phyloP scores from a whole-genome alignment of 2,888 invertebrate genomes.

The Andrena minutula region DNA sequence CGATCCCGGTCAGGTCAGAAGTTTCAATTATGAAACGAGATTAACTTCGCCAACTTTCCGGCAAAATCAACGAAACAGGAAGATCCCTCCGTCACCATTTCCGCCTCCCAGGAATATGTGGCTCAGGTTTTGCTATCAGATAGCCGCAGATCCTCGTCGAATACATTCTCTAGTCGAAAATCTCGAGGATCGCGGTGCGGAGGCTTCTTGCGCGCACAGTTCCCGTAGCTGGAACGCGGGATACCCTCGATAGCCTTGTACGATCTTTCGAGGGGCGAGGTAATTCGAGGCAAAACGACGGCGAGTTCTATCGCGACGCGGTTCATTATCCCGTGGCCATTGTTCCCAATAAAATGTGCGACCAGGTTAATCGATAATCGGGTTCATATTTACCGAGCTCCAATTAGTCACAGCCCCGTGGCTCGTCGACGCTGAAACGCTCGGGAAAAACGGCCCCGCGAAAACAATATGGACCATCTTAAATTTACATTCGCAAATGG shows the following conservation, averaged over 20 bases:
- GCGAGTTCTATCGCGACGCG: neutral
- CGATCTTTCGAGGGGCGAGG: neutral
- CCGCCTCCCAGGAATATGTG: slow-evolving; percentile 19
- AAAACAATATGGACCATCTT: slow-evolving; percentile 39
- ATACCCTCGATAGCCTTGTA: neutral
- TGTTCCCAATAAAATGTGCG: slow-evolving; percentile 53
- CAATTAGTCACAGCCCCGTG: slow-evolving; percentile 25
- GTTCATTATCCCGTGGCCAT: slow-evolving; percentile 40
- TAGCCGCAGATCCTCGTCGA: slow-evolving; percentile 33
- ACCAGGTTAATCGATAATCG: slow-evolving; percentile 62
- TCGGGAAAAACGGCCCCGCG: neutral
- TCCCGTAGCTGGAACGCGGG: neutral
- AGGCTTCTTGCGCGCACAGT: neutral
- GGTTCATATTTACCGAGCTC: slow-evolving; percentile 32
- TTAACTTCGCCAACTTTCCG: slow-evolving; percentile 39
- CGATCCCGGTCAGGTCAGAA: slow-evolving; percentile 10
- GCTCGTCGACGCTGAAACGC: neutral
- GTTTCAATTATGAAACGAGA: slow-evolving; percentile 46
- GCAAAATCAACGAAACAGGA: slow-evolving; percentile 41
- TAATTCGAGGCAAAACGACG: slow-evolving; percentile 12
- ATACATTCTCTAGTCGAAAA: slow-evolving; percentile 23
- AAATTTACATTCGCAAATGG: slow-evolving; percentile 45
- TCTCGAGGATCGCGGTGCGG: neutral
- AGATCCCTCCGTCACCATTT: slow-evolving; percentile 31
- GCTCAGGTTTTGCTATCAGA: slow-evolving; percentile 28